A percentile compares a stretch with the other conserved stretches of the same genome.
Conservation (phyloP, 30 jellyfish, hydroid and myxozoan genomes). For the Catostylus mosaicus region DNA sequence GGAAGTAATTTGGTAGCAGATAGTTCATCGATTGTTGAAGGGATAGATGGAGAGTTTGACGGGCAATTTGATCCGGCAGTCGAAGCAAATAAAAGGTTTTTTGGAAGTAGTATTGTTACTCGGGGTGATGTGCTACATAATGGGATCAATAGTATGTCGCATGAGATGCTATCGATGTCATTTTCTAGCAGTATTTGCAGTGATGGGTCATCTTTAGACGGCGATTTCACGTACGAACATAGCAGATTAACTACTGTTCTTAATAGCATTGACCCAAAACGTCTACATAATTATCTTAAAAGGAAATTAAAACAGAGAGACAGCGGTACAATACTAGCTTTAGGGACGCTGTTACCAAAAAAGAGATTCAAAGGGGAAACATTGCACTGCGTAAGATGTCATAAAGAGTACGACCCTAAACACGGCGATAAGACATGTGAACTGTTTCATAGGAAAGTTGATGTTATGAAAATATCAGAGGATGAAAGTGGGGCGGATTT, state of each 20-base stretch:
- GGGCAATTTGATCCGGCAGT: background rate
- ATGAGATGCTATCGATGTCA: slow-evolving; percentile 38
- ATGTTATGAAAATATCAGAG: slow-evolving; percentile 72
- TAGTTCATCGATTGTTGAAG: background rate
- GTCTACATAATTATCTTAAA: slow-evolving; percentile 63
- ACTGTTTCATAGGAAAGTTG: slow-evolving; percentile 52
- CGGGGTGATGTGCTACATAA: background rate
- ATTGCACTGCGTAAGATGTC: slow-evolving; percentile 88
- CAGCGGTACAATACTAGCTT: slow-evolving; percentile 21
- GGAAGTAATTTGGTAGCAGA: background rate
- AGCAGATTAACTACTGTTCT: slow-evolving; percentile 66
- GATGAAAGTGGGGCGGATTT: slow-evolving; percentile 72
- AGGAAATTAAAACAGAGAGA: slow-evolving; percentile 55
- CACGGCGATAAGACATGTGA: slow-evolving; percentile 68
- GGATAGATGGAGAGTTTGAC: background rate
- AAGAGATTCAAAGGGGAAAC: slow-evolving; percentile 76
- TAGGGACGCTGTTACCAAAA: slow-evolving; percentile 73
- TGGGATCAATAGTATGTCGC: background rate
- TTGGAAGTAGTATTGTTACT: background rate
- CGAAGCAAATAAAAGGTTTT: background rate
- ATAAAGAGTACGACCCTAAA: slow-evolving; percentile 77
- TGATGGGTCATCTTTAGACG: slow-evolving; percentile 61
- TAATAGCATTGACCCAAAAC: slow-evolving; percentile 70
- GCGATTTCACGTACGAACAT: slow-evolving; percentile 53
- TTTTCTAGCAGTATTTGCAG: slow-evolving; percentile 52